phyloP scores from a whole-genome alignment of 2,113 vertebrate genomes.

The Dinomys branickii region DNA sequence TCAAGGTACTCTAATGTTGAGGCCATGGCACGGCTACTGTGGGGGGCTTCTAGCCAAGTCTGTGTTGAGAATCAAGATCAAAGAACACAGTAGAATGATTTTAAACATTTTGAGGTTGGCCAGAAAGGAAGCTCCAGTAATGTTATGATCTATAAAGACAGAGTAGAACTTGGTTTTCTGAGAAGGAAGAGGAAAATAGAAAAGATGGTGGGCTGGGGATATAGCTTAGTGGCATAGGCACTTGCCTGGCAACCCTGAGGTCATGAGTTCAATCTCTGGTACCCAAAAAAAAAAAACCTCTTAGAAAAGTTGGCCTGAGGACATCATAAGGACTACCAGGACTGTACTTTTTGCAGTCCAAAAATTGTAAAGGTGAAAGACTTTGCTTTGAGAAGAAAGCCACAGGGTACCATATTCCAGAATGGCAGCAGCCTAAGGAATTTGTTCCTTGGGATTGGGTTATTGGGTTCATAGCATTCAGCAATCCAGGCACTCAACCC shows the following conservation, averaged over 20 bases:
- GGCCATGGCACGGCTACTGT: no score
- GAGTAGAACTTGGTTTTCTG: not conserved
- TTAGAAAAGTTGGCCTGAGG: not conserved
- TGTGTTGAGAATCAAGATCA: no score
- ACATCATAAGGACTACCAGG: not conserved
- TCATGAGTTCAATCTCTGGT: no score
- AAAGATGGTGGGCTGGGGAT: no score
- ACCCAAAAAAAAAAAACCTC: no score
- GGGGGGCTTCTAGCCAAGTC: no score
- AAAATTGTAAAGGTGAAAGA: not conserved
- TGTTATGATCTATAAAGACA: not conserved
- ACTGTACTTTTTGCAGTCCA: not conserved
- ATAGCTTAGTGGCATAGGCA: no score
- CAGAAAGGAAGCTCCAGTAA: not conserved
- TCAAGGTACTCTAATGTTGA: no score
- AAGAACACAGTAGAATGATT: not conserved
- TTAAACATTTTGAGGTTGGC: not conserved
- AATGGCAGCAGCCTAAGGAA: not conserved
- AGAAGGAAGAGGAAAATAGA: not conserved
- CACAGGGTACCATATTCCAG: not conserved
- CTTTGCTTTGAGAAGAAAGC: not conserved
- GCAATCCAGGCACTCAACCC: not conserved
- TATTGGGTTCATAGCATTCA: not conserved
- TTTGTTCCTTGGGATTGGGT: not conserved
- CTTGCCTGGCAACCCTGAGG: no score